Evolutionary conservation across 1,140 invertebrate genomes (phyloP).

Genomic region (Polyergus mexicanus): DNA sequence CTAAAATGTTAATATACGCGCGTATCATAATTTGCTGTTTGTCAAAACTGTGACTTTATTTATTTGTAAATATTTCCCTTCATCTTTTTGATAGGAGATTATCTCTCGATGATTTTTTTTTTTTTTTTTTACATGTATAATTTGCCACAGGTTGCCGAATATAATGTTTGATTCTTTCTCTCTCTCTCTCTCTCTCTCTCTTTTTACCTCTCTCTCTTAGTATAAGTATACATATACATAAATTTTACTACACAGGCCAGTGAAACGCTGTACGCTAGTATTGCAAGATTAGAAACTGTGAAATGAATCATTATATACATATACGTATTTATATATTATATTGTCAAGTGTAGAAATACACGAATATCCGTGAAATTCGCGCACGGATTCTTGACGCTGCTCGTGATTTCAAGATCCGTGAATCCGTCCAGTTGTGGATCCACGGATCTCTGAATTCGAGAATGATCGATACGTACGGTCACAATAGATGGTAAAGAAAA

Average conservation of each 20-base stretch:
- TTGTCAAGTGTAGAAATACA: constrained; percentile 28
- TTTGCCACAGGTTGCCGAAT: constrained; percentile 39
- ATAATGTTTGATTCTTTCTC: constrained; percentile 20
- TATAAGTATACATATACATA: constrained; percentile 34
- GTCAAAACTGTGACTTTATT: background rate
- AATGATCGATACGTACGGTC: background rate
- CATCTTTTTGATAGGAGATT: background rate
- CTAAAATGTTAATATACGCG: background rate
- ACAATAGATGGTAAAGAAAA: background rate
- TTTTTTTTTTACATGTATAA: background rate
- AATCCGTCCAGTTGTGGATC: constrained; percentile 13
- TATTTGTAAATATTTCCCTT: background rate
- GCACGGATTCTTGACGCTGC: background rate
- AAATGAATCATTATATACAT: constrained; percentile 77
- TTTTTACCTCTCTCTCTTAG: background rate
- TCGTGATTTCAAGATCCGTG: constrained; percentile 20
- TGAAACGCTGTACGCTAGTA: constrained; percentile 72
- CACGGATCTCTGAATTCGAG: constrained; percentile 20
- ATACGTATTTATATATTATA: constrained; percentile 50
- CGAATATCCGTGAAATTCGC: constrained; percentile 4
- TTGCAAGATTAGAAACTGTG: constrained; percentile 80
- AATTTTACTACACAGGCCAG: constrained; percentile 82
- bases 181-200: background rate
- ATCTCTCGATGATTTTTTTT: constrained; percentile 17
- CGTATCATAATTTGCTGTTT: constrained; percentile 16